Conservation (phyloP, 2,888 invertebrate genomes). For the Embidobia sp. region DNA sequence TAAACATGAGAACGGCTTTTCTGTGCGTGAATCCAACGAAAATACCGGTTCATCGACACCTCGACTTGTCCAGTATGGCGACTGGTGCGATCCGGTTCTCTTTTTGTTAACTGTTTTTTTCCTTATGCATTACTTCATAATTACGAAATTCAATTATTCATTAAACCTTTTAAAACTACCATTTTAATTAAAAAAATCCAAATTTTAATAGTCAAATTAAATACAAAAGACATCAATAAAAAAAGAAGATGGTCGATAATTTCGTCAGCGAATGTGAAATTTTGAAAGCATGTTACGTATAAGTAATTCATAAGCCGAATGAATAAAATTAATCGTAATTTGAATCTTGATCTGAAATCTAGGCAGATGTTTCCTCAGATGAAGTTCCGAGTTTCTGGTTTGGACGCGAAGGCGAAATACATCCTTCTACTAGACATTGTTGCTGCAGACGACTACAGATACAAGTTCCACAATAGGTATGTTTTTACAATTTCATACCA, state of each 20-base stretch:
- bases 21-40: slow-evolving; percentile 13
- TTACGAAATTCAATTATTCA: too few relatives aligned
- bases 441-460: slow-evolving; percentile 99
- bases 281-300: neutral
- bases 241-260: too few relatives aligned
- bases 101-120: neutral
- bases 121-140: too few relatives aligned
- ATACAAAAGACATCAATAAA: too few relatives aligned
- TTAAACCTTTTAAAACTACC: too few relatives aligned
- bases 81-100: slow-evolving; percentile 9
- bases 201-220: too few relatives aligned
- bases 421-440: slow-evolving; percentile 99
- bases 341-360: slow-evolving; percentile 82
- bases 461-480: slow-evolving; percentile 98
- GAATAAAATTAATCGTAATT: slow-evolving; percentile 68
- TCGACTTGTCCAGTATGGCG: slow-evolving; percentile 1
- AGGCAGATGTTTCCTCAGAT: slow-evolving; percentile 99
- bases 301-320: slow-evolving; percentile 33
- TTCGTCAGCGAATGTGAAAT: too few relatives aligned
- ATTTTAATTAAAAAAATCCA: too few relatives aligned
- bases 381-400: slow-evolving; percentile 98
- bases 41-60: slow-evolving; percentile 33
- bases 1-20: slow-evolving; percentile 53
- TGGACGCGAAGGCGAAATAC: slow-evolving; percentile 99
- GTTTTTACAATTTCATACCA: too few relatives aligned